Evolutionary conservation across 64 coral and sea anemone species (phyloP).

Genomic region (Cladopsammia gracilis): DNA sequence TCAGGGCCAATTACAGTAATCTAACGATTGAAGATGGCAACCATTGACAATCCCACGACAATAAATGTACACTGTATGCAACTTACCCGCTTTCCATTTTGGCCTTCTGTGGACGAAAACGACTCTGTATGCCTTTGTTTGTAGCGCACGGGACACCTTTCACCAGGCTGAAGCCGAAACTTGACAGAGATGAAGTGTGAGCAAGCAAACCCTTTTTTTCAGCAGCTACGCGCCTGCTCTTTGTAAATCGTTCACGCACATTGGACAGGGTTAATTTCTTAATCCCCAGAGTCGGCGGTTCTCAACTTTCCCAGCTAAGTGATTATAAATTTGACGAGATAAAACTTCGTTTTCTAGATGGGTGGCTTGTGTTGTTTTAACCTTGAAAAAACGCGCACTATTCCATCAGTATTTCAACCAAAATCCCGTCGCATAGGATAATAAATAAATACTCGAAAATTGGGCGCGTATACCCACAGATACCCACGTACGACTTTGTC

Average conservation of each 20-base stretch:
- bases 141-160: neutral
- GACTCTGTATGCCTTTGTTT: neutral
- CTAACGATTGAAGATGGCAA: neutral
- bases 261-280: slow-evolving; percentile 11
- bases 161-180: no score
- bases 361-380: slow-evolving; percentile 54
- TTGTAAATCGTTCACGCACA: slow-evolving; percentile 18
- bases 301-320: slow-evolving; percentile 1
- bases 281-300: neutral
- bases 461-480: neutral
- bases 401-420: neutral
- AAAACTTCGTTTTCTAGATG: slow-evolving; percentile 31
- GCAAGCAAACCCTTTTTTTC: neutral
- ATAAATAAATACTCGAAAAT: neutral
- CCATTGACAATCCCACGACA: no score
- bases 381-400: neutral
- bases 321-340: slow-evolving; percentile 13
- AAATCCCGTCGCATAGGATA: neutral
- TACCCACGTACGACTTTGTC: neutral
- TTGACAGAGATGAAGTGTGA: neutral
- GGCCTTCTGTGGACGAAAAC: neutral
- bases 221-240: slow-evolving; percentile 1
- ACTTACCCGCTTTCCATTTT: slow-evolving; percentile 17
- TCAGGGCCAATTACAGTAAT: neutral
- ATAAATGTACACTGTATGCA: neutral